Percentiles rank a stretch among this genome's conserved stretches.
phyloP scores from a whole-genome alignment of 2,113 vertebrate genomes.

The Zosterops pallidus region DNA sequence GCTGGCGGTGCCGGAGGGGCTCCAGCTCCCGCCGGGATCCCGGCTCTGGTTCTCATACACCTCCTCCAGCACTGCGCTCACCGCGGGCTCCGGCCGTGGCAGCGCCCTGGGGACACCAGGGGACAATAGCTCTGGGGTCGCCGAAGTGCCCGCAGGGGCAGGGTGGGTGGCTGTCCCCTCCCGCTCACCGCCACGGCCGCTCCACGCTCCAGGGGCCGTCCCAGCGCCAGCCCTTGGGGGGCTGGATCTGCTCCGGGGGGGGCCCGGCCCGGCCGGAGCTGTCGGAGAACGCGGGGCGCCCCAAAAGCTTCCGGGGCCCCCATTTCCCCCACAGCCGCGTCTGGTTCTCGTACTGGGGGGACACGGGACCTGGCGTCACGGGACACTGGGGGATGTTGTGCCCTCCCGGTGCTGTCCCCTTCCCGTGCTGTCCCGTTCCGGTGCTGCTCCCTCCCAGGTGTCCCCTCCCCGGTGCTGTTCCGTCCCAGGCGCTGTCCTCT shows the following conservation, averaged over 20 bases:
- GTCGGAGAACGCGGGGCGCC: slow-evolving; percentile 59
- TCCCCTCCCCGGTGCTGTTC: no score
- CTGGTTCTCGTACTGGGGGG: slow-evolving; percentile 72
- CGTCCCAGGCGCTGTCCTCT: no score
- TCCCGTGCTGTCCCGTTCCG: no score
- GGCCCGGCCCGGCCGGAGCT: slow-evolving; percentile 29
- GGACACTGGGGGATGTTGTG: not conserved
- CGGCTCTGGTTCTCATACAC: slow-evolving; percentile 69
- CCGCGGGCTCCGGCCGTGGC: slow-evolving; percentile 53
- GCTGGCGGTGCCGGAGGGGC: not conserved
- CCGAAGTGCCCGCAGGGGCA: not conserved
- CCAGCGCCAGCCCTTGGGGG: slow-evolving; percentile 72
- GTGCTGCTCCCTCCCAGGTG: no score
- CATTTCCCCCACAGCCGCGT: slow-evolving; percentile 61
- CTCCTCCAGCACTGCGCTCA: slow-evolving; percentile 67
- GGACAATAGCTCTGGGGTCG: not conserved
- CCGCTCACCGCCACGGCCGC: slow-evolving; percentile 69
- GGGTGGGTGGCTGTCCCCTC: not conserved
- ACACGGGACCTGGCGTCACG: not conserved
- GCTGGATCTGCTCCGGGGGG: slow-evolving; percentile 35
- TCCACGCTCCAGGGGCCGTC: slow-evolving; percentile 65
- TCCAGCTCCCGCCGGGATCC: not conserved
- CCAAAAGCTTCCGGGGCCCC: slow-evolving; percentile 43
- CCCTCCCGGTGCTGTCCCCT: not conserved
- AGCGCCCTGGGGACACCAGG: slow-evolving; percentile 34